Evolutionary conservation across 2,113 vertebrate genomes (phyloP), one percentile per base, ranked within the genome.

Genomic region (Scophthalmus maximus): DNA sequence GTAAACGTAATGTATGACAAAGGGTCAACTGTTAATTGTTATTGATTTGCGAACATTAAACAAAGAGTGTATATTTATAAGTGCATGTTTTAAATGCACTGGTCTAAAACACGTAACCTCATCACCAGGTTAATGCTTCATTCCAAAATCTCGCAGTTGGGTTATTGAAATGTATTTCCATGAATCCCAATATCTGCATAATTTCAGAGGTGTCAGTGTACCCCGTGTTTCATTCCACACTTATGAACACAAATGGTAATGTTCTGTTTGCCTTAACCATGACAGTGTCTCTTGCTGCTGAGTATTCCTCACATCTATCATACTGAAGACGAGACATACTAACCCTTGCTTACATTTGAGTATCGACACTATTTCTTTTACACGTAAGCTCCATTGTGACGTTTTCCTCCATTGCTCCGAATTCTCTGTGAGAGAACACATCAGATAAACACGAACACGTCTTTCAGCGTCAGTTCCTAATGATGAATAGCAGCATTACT

Each of bases 401-500:
- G 4, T 26, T 38, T 46, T 11, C 30, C 32, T 26, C 20, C 46
- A 11, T 57, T 42, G 51, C 17, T 14, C 2, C n/a, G 14, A 25
- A 34, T 23, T 29, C 29, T 53, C 51, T 17, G 3, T n/a, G 10
- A 6, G 20, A 58, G 26, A 47, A 51, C 17, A 47, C 25, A 57
- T 26, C 29, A 46, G 26, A 68, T 26, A 65, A 17, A 64, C 38
- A 27, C 22, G 10, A 22, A 36, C 18, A 30, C 22, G 23, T 46
- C 17, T 49, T 51, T 53, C 30, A 7, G 47, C 40, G 27, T 12
- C 68, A n/a, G 40, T 6, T 56, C 73, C 56, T 69, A 7, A 52
- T 76, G 55, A 77, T 64, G 38, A 69, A 75, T 22, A 20, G 49
- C 49, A 49, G 29, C 52, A 27, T 47, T 51, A 30, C 9, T 51